A percentile compares a stretch with the other conserved stretches of the same genome.
Conservation (phyloP, 2,888 invertebrate species). For the Candidula unifasciata region DNA sequence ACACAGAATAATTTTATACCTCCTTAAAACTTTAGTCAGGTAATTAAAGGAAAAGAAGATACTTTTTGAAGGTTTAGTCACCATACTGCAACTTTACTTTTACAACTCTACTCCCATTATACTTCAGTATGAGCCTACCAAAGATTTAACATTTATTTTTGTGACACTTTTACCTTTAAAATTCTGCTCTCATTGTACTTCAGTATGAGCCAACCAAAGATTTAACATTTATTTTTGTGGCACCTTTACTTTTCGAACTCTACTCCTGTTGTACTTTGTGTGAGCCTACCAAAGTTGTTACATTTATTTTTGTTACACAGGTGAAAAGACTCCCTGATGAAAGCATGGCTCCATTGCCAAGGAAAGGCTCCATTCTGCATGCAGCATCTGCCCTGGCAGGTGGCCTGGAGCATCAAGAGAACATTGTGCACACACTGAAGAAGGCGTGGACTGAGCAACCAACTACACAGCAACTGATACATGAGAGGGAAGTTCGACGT, state of each 20-base stretch:
- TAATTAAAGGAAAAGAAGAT: too few species aligned
- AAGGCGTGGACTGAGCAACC: slow-evolving; percentile 76
- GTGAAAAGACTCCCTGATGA: slow-evolving; percentile 50
- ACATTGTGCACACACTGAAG: slow-evolving; percentile 74
- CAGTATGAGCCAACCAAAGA: too few species aligned
- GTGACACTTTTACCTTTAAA: too few species aligned
- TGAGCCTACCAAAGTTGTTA: background rate
- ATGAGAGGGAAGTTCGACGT: slow-evolving; percentile 66
- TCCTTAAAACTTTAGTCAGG: too few species aligned
- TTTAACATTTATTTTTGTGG: too few species aligned
- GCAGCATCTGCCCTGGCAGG: slow-evolving; percentile 76
- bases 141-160: background rate
- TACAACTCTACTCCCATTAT: background rate
- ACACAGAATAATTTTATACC: too few species aligned
- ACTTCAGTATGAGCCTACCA: background rate
- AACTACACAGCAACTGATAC: slow-evolving; percentile 73
- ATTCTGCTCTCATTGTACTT: too few species aligned
- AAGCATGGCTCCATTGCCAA: slow-evolving; percentile 59
- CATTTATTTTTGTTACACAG: background rate
- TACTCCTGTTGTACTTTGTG: background rate
- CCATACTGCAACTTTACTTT: too few species aligned
- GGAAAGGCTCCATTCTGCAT: slow-evolving; percentile 75
- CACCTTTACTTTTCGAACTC: too few species aligned
- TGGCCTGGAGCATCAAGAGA: slow-evolving; percentile 74
- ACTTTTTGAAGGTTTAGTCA: too few species aligned